phyloP scores from a whole-genome alignment of 37 sponge, comb jelly and placozoan genomes.

The Tethya wilhelma region DNA sequence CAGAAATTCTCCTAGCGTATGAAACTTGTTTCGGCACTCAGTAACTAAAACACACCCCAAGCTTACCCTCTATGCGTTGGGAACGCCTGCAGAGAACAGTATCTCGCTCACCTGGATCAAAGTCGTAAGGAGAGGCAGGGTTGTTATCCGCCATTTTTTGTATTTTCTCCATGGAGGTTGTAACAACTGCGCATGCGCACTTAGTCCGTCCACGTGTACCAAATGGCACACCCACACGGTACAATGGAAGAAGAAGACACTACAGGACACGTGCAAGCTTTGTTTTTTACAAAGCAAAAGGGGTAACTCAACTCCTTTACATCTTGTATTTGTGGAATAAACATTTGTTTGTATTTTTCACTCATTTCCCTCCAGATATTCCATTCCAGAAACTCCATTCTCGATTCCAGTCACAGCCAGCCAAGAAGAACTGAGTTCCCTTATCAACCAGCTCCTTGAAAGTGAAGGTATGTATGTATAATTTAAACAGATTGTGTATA shows the following conservation, averaged over 20 bases:
- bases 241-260: not conserved
- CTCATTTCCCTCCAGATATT: conserved; percentile 32
- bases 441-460: conserved; percentile 51
- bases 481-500: no score
- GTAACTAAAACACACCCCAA: no score
- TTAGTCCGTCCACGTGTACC: no score
- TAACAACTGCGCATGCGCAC: conserved; percentile 63
- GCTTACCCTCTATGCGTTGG: no score
- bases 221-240: no score
- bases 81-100: no score
- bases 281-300: conserved; percentile 28
- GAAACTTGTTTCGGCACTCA: no score
- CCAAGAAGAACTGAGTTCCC: conserved; percentile 40
- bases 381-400: conserved; percentile 63
- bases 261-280: conserved; percentile 57
- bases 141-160: conserved; percentile 64
- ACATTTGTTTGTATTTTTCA: not conserved
- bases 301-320: no score
- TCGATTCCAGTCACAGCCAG: conserved; percentile 59
- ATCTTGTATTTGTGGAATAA: not conserved
- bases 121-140: not conserved
- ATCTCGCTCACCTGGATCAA: conserved; percentile 19
- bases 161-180: conserved; percentile 37
- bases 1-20: no score
- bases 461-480: not conserved